These are phyloP conservation scores for Tyrannus savana DNA, from an alignment of 2,113 vertebrate species.

Conservation along the genomic window DNA sequence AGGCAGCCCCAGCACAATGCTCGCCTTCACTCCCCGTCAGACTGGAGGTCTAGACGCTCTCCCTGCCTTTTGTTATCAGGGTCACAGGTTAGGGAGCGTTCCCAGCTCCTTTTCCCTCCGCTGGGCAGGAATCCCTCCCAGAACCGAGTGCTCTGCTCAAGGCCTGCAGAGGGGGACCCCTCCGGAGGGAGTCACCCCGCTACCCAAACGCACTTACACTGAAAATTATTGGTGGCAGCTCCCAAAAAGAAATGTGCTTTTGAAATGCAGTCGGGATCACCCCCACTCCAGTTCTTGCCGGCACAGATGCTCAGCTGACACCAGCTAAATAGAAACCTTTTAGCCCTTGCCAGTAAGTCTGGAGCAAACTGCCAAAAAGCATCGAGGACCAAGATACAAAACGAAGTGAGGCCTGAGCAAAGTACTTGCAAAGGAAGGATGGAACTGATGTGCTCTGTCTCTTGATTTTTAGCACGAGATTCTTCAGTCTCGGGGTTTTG, in stretches of 20 bases:
- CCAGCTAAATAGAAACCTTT: conserved; percentile 68
- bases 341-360: conserved; percentile 68
- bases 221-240: not conserved
- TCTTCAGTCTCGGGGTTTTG: not conserved
- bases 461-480: not conserved
- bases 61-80: conserved; percentile 53
- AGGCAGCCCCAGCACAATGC: conserved; percentile 34
- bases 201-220: not conserved
- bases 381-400: conserved; percentile 26
- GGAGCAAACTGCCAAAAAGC: conserved; percentile 64
- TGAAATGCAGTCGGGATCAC: conserved; percentile 27
- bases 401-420: conserved; percentile 29
- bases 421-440: not conserved
- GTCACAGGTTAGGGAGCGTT: conserved; percentile 58
- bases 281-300: conserved; percentile 54
- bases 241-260: not conserved
- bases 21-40: conserved; percentile 44
- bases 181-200: not conserved
- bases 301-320: conserved; percentile 70
- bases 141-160: not conserved
- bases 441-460: not conserved
- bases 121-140: not conserved
- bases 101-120: conserved; percentile 31
- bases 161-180: not conserved
- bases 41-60: conserved; percentile 57